Percentiles rank a stretch among this genome's conserved stretches.
These are phyloP conservation scores for Aleiodes testaceus DNA, from an alignment of 2,888 invertebrate species.

Conservation along the genomic window DNA sequence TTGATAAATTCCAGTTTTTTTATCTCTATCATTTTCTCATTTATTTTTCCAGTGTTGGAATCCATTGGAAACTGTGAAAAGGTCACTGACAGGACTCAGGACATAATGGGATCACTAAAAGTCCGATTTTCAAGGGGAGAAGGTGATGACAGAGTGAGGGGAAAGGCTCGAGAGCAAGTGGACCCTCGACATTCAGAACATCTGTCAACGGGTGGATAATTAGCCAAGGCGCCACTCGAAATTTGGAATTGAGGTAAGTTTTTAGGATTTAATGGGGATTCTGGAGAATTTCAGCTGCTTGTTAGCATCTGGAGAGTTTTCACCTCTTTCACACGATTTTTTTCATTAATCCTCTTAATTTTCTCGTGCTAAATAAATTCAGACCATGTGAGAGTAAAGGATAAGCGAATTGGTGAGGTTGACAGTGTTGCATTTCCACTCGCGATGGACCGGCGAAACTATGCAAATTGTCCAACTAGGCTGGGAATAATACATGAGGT, in stretches of 20 bases:
- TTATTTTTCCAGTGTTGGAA: not conserved
- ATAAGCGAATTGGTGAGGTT: constrained; percentile 49
- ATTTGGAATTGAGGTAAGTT: not conserved
- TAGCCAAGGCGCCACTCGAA: not conserved
- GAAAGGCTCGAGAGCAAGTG: constrained; percentile 3
- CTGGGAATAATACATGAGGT: constrained; percentile 53
- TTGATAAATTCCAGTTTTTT: no score
- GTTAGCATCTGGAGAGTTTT: constrained; percentile 36
- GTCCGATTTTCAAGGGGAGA: constrained; percentile 6
- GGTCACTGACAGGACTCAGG: constrained; percentile 14
- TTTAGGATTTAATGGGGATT: not conserved
- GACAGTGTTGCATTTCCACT: constrained; percentile 52
- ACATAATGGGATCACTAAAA: constrained; percentile 16
- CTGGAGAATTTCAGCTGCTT: constrained; percentile 19
- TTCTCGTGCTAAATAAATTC: not conserved
- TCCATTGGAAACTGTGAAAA: not conserved
- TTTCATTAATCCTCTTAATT: not conserved
- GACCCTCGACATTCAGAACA: constrained; percentile 22
- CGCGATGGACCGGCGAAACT: constrained; percentile 52
- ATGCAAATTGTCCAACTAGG: constrained; percentile 53
- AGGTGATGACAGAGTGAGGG: not conserved
- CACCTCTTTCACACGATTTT: no score
- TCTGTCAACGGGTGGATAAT: constrained; percentile 29
- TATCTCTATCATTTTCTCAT: no score
- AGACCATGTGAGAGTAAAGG: constrained; percentile 1